Percentiles rank a stretch among this genome's conserved stretches.
phyloP scores from a whole-genome alignment of 1,140 invertebrate genomes.

The Lepidurus arcticus region DNA sequence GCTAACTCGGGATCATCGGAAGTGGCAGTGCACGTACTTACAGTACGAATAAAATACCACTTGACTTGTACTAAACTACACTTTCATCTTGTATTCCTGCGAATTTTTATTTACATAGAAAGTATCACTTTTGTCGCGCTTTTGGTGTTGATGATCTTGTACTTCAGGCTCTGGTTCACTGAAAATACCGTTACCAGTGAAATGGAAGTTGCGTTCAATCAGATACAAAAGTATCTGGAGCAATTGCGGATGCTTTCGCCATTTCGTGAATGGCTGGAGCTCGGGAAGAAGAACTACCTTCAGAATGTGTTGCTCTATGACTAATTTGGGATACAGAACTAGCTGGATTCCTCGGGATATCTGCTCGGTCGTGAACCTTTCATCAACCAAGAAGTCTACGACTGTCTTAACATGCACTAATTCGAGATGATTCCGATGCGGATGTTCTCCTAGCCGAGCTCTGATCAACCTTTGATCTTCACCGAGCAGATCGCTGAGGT shows the following conservation, averaged over 20 bases:
- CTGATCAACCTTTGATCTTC: not conserved
- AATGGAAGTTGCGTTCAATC: constrained; percentile 27
- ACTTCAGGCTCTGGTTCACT: not conserved
- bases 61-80: constrained; percentile 16
- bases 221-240: constrained; percentile 25
- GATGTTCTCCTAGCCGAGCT: constrained; percentile 16
- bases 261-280: constrained; percentile 6
- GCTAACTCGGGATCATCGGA: not conserved
- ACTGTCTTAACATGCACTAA: constrained; percentile 22
- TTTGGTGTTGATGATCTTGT: not conserved
- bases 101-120: not conserved
- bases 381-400: not conserved
- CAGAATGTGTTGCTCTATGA: constrained; percentile 23
- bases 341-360: constrained; percentile 29
- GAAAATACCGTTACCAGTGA: constrained; percentile 29
- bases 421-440: constrained; percentile 13
- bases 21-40: constrained; percentile 20
- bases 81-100: not conserved
- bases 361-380: constrained; percentile 26
- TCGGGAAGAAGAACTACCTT: not conserved
- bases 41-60: not conserved
- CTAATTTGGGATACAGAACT: constrained; percentile 24
- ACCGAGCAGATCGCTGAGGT: not conserved
- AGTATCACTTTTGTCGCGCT: not conserved
- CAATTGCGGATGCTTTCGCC: not conserved